Evolutionary conservation across 2,797 vertebrate species (phyloP).

Genomic region (Ptychadena robeensis): DNA sequence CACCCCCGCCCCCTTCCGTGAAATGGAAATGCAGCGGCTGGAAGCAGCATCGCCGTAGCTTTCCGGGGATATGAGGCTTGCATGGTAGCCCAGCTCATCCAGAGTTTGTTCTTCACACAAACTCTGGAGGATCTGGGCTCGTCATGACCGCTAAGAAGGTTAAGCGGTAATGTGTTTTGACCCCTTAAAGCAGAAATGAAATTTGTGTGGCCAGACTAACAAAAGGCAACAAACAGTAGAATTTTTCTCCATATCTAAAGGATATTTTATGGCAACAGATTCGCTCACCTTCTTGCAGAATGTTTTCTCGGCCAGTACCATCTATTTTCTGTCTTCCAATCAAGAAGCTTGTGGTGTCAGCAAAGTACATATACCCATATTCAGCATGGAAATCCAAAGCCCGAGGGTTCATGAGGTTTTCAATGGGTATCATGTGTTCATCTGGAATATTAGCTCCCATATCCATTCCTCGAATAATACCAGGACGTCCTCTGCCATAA

Average conservation of each 20-base stretch:
- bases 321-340: slow-evolving; percentile 97
- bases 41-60: too few species aligned
- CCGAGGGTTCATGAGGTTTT: slow-evolving; percentile 96
- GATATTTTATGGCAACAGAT: not conserved
- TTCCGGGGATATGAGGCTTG: too few species aligned
- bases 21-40: too few species aligned
- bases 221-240: not conserved
- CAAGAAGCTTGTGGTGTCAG: slow-evolving; percentile 94
- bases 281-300: slow-evolving; percentile 89
- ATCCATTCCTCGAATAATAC: slow-evolving; percentile 97
- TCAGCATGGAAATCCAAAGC: slow-evolving; percentile 94
- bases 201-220: not conserved
- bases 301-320: slow-evolving; percentile 90
- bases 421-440: slow-evolving; percentile 98
- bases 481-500: slow-evolving; percentile 93
- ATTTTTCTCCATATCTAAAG: not conserved
- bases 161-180: not conserved
- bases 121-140: too few species aligned
- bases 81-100: too few species aligned
- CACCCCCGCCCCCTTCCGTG: too few species aligned
- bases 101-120: too few species aligned
- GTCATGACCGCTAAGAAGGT: too few species aligned
- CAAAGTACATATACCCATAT: slow-evolving; percentile 95
- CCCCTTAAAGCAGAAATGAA: not conserved
- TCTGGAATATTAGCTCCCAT: slow-evolving; percentile 92